Evolutionary conservation across 1,140 invertebrate species (phyloP), one percentile per base, ranked within the genome.

Genomic region (Charaxes varanes): DNA sequence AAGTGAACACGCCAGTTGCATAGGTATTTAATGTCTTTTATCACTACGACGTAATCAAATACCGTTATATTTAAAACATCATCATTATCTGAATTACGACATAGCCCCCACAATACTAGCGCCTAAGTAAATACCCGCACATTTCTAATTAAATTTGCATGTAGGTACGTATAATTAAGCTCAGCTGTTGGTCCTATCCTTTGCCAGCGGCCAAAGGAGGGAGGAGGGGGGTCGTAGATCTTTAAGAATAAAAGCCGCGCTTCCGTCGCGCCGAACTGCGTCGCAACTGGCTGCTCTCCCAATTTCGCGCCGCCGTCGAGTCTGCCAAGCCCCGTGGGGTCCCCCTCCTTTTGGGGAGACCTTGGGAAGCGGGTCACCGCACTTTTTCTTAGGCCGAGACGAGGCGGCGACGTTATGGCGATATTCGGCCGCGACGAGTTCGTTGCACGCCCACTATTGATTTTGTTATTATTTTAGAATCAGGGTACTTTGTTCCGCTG

Each of bases 311-410:
- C 65, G 62, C 62, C 65, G 41, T 41, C 10, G 44, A 49, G 68
- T 68, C 65, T 72, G 53, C 35, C 48, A 48, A 44, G 45, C 36
- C 23, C 36, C 28, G 41, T 35, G 17, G 37, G 41, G 36, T 27
- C 28, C 19, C 41, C 34, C 22, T 24, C 30, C 33, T 32, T 48
- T 28, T 7, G 12, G 30, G 34, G 41, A 44, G 30, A n/a, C 26
- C 33, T 41, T 31, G 30, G 22, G 40, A 64, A 62, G 53, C 61
- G 58, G 66, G 66, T 69, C 65, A 65, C 52, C 63, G 69, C 57
- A 65, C 65, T 67, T 58, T 64, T 58, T 58, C 45, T 47, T 51
- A 46, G 52, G 35, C 35, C 21, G 43, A 67, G 67, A 70, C 68
- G 44, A 42, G 43, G 55, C 46, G 63, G 41, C 65, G 62, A 18